Evolutionary conservation across 1,140 invertebrate species (phyloP).

Genomic region (Diplogasteroides magnus): DNA sequence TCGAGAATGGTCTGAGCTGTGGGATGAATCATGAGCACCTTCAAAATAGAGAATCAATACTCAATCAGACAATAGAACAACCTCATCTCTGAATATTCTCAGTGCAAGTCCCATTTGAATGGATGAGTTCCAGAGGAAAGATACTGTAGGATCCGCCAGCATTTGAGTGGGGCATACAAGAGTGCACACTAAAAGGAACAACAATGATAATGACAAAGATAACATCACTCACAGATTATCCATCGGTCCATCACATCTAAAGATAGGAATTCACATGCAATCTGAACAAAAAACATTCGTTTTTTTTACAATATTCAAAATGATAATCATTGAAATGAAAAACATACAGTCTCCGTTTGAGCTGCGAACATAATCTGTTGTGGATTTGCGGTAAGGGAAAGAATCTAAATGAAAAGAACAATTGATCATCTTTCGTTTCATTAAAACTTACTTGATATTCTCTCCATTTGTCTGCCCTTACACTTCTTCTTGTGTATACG

Average conservation of each 20-base stretch:
- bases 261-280: slow-evolving; percentile 93
- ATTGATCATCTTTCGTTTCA: no score
- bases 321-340: slow-evolving; percentile 22
- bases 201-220: slow-evolving; percentile 10
- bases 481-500: slow-evolving; percentile 80
- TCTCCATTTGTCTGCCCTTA: slow-evolving; percentile 86
- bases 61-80: no score
- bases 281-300: slow-evolving; percentile 56
- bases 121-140: slow-evolving; percentile 82
- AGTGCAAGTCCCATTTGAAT: slow-evolving; percentile 88
- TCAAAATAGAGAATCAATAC: neutral
- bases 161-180: slow-evolving; percentile 80
- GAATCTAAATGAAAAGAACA: no score
- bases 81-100: slow-evolving; percentile 91
- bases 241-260: slow-evolving; percentile 89
- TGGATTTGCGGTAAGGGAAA: slow-evolving; percentile 86
- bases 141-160: slow-evolving; percentile 65
- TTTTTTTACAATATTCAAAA: neutral
- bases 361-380: slow-evolving; percentile 84
- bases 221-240: slow-evolving; percentile 72
- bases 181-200: slow-evolving; percentile 69
- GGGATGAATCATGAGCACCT: slow-evolving; percentile 76
- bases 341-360: slow-evolving; percentile 72
- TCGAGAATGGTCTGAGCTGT: slow-evolving; percentile 91
- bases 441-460: no score